A percentile compares a stretch with the other conserved stretches of the same genome.
These are phyloP conservation scores for Nephrotoma flavescens DNA, from an alignment of 2,888 invertebrate genomes.

Conservation along the genomic window DNA sequence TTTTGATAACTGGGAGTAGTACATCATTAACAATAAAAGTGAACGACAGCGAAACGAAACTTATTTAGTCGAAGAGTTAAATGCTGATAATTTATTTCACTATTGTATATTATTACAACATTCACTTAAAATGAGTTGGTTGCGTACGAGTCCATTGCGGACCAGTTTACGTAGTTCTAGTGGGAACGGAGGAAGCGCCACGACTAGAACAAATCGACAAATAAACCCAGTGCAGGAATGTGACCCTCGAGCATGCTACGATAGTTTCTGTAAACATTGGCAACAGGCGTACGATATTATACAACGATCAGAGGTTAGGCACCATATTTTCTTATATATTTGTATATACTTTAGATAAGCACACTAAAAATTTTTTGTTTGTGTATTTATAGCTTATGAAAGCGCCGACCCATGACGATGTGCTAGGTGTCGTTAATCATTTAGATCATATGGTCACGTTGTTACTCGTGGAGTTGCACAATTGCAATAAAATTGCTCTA, in stretches of 20 bases:
- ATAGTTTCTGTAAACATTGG: conserved; percentile 90
- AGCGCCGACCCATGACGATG: conserved; percentile 64
- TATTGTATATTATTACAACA: not conserved
- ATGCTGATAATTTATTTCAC: not conserved
- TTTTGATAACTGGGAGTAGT: not conserved
- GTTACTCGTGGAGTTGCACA: conserved; percentile 64
- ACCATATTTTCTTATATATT: conserved; percentile 7
- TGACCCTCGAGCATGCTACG: conserved; percentile 81
- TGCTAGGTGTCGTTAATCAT: conserved; percentile 79
- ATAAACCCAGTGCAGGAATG: conserved; percentile 55
- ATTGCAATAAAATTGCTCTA: conserved; percentile 35
- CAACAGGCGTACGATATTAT: conserved; percentile 81
- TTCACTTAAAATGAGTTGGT: conserved; percentile 47
- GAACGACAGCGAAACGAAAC: not conserved
- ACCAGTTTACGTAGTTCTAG: conserved; percentile 35
- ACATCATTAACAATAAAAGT: not conserved
- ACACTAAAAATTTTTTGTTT: conserved; percentile 4
- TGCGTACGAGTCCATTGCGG: conserved; percentile 45
- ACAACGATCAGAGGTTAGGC: conserved; percentile 40
- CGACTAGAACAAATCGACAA: conserved; percentile 39
- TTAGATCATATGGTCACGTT: conserved; percentile 81
- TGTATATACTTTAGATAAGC: not conserved
- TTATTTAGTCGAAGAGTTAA: not conserved
- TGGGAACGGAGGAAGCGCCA: conserved; percentile 26
- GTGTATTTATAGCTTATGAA: conserved; percentile 31